Percentiles rank a stretch among this genome's conserved stretches.
These are phyloP conservation scores for Hyperoplus lanceolatus DNA, from an alignment of 2,797 vertebrate genomes.

Conservation along the genomic window DNA sequence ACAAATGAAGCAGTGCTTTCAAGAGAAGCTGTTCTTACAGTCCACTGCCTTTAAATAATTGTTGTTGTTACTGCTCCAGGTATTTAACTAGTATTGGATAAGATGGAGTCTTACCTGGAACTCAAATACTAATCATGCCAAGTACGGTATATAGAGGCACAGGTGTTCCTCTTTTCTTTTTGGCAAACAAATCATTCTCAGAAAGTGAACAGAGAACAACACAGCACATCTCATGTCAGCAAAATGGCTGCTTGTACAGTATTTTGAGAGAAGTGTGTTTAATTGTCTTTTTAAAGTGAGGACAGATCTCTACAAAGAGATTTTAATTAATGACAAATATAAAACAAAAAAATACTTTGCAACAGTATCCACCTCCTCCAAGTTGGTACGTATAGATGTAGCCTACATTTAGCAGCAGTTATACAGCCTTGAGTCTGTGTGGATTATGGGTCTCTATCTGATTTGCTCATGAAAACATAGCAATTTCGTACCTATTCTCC, in stretches of 20 bases:
- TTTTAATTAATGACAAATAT: not conserved
- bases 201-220: not conserved
- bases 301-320: not conserved
- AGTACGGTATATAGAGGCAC: no score
- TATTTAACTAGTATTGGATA: not conserved
- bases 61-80: not conserved
- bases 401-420: not conserved
- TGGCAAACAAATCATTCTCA: not conserved
- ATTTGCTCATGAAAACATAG: not conserved
- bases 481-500: not conserved
- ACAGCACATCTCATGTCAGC: not conserved
- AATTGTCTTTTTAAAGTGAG: not conserved
- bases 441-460: not conserved
- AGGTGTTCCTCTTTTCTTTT: not conserved
- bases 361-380: not conserved
- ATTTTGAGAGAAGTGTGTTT: not conserved
- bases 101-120: not conserved
- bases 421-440: not conserved
- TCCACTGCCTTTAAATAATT: not conserved
- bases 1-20: not conserved
- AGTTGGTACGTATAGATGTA: not conserved
- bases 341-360: not conserved
- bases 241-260: constrained; percentile 1
- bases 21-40: not conserved
- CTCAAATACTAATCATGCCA: not conserved